A percentile compares a stretch with the other conserved stretches of the same genome.
Evolutionary conservation across 2,888 invertebrate genomes (phyloP).

Genomic region (Gastracanthus pulcherrimus): DNA sequence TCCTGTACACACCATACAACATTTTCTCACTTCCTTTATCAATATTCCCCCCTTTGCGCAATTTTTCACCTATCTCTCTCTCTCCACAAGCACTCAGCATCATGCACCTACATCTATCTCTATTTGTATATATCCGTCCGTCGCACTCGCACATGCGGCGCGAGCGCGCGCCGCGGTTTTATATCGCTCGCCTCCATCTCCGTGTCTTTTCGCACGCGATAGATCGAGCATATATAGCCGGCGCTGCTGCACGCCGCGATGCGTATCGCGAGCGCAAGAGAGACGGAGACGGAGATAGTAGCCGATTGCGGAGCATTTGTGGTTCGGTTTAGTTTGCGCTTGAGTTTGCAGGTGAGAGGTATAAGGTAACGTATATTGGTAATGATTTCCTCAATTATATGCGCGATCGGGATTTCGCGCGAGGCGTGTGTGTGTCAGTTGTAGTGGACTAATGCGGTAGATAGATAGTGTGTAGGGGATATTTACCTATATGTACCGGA

Average conservation of each 20-base stretch:
- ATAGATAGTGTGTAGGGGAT: background rate
- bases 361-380: no score
- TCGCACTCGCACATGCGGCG: background rate
- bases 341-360: no score
- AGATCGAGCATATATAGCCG: conserved; percentile 10
- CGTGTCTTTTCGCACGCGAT: conserved; percentile 50
- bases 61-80: conserved; percentile 12
- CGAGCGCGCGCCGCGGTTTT: background rate
- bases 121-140: conserved; percentile 38
- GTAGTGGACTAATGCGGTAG: background rate
- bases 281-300: background rate
- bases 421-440: background rate
- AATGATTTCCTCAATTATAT: conserved; percentile 49
- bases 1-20: background rate
- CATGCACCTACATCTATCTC: conserved; percentile 10
- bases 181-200: conserved; percentile 43
- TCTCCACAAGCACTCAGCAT: background rate
- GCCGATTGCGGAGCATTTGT: background rate
- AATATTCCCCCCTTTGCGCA: conserved; percentile 17
- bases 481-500: background rate
- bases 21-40: conserved; percentile 22
- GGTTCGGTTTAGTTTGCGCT: no score
- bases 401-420: background rate
- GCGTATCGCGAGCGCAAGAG: conserved; percentile 25
- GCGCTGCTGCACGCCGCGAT: conserved; percentile 4